Conservation (phyloP, 2,797 vertebrate species). For the Tenualosa ilisha region DNA sequence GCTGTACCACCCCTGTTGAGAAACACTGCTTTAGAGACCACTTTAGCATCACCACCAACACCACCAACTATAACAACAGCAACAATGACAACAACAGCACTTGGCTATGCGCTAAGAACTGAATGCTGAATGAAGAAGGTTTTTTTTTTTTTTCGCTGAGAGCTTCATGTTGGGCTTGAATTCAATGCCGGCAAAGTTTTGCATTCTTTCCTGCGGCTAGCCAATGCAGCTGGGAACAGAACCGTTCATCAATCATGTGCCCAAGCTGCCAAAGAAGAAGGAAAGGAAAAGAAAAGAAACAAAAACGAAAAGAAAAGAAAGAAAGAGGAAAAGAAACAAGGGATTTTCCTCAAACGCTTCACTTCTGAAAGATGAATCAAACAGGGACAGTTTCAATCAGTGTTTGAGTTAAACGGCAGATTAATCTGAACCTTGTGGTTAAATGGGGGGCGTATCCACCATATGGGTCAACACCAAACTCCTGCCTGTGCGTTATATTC, state of each 20-base stretch:
- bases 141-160: background rate
- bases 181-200: background rate
- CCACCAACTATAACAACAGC: background rate
- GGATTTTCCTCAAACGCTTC: slow-evolving; percentile 34
- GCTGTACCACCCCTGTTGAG: too few relatives aligned
- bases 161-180: background rate
- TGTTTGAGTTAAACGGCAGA: slow-evolving; percentile 57
- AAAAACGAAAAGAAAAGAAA: background rate
- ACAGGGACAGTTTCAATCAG: slow-evolving; percentile 53
- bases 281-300: background rate
- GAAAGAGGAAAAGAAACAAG: background rate
- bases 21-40: background rate
- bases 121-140: background rate
- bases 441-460: slow-evolving; percentile 50
- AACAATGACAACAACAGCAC: background rate
- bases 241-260: background rate
- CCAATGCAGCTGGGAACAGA: background rate
- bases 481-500: background rate
- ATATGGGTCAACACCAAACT: slow-evolving; percentile 48
- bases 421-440: slow-evolving; percentile 55
- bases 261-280: background rate
- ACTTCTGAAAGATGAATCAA: slow-evolving; percentile 54
- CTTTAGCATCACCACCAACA: background rate
- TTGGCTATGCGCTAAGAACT: background rate
- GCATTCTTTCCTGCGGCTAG: background rate